Evolutionary conservation across 2,888 invertebrate genomes (phyloP), one percentile per base, ranked within the genome.

Genomic region (Morpho achilles): DNA sequence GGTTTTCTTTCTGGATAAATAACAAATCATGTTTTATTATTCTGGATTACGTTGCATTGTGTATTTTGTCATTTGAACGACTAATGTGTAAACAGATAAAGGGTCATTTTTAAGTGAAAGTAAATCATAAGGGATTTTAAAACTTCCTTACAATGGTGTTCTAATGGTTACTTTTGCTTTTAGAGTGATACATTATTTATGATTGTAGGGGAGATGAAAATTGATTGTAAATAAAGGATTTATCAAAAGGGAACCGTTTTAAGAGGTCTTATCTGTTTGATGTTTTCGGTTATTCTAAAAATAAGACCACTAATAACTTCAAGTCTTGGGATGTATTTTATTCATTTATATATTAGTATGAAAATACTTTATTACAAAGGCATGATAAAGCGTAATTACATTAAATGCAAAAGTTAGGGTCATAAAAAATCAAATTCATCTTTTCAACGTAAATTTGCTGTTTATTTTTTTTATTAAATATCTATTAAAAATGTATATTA

Each of bases 61-160:
- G 71, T 71, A 72, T 73, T 74, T 70, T 75, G 78, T 79, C 76
- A 75, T 76, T 73, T 75, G 71, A 70, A 76, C 73, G 75, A 73
- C 71, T 78, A 78, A 80, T 77, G 77, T 72, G 79, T 80, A 77
- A 72, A 76, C 74, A 77, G 80, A 82, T 83, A 79, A 73, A 78
- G 71, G 68, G 69, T 67, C 69, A 71, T 74, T 76, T 75, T 67
- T 62, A 69, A 75, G 72, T 74, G 70, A 76, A 80, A 79, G 77
- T 78, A 81, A 79, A 80, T 80, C 75, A 74, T 75, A 71, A 53
- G 62, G 67, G 68, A 71, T 69, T 76, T 77, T 74, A 69, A 74
- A 74, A 72, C 63, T 61, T 61, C 56, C 55, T 56, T 55, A 72
- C 64, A 66, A 59, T 58, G 53, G 57, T 58, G 54, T 49, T 53